phyloP scores from a whole-genome alignment of 2,113 vertebrate species.

The Enhydra lutris region DNA sequence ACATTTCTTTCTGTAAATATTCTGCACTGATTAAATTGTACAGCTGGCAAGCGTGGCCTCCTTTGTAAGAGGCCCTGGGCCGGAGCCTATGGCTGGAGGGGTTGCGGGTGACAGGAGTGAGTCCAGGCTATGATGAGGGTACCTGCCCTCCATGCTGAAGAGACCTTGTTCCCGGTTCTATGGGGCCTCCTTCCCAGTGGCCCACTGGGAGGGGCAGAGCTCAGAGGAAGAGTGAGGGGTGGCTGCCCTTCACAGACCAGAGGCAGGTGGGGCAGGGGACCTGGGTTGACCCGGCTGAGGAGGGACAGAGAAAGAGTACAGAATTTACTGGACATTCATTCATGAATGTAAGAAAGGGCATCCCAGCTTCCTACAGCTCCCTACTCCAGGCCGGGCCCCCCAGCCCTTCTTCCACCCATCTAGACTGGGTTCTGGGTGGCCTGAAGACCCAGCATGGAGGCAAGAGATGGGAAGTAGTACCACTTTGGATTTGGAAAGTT shows the following conservation, averaged over 20 bases:
- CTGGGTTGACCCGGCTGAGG: background rate
- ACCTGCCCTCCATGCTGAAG: background rate
- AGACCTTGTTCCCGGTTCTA: background rate
- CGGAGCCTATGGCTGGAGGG: background rate
- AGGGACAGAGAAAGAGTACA: background rate
- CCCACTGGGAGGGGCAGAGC: too few relatives aligned
- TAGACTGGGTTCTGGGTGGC: background rate
- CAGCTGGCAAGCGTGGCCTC: background rate
- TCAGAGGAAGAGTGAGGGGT: background rate
- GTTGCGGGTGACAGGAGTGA: background rate
- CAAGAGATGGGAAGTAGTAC: background rate
- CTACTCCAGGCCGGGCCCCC: background rate
- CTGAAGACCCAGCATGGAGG: background rate
- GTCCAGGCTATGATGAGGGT: background rate
- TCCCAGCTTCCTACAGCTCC: background rate
- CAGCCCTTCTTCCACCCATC: background rate
- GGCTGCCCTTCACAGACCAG: background rate
- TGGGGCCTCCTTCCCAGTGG: background rate
- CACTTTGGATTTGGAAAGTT: background rate
- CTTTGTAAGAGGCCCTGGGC: background rate
- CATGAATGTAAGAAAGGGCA: background rate
- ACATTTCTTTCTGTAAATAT: slow-evolving; percentile 67
- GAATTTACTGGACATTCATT: background rate
- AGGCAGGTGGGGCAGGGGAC: background rate
- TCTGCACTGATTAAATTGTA: slow-evolving; percentile 69